phyloP scores from a whole-genome alignment of 2,113 vertebrate species.

The Edolisoma coerulescens region DNA sequence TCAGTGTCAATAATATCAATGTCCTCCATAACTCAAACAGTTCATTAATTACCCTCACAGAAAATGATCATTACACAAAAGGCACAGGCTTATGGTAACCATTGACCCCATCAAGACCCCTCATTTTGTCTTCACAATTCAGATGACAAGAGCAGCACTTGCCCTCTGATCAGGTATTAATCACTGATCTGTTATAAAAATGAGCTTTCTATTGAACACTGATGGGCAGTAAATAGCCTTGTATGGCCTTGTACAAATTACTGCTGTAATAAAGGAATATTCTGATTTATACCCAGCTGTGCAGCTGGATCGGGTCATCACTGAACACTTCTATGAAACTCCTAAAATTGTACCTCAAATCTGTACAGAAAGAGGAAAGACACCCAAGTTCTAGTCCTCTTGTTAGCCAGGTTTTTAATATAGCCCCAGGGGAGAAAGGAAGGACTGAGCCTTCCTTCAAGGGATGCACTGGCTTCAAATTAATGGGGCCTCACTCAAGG shows the following conservation, averaged over 20 bases:
- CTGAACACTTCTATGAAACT: background rate
- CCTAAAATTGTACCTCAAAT: background rate
- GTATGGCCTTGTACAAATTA: background rate
- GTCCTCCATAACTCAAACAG: background rate
- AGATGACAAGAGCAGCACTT: background rate
- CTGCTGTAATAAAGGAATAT: background rate
- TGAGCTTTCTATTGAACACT: background rate
- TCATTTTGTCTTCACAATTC: background rate
- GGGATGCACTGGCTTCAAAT: background rate
- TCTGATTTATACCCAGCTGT: background rate
- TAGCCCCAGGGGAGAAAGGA: background rate
- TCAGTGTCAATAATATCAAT: background rate
- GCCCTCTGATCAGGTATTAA: background rate
- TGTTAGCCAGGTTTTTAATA: background rate
- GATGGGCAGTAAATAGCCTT: background rate
- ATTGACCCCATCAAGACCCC: background rate
- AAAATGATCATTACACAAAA: background rate
- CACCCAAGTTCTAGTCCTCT: background rate
- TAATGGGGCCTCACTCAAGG: rapidly evolving
- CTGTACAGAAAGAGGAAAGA: background rate
- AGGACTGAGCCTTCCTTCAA: background rate
- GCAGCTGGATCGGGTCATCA: background rate
- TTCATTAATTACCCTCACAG: background rate
- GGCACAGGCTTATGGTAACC: background rate
- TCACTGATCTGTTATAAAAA: background rate